A percentile compares a stretch with the other conserved stretches of the same genome.
Evolutionary conservation across 2,113 vertebrate genomes (phyloP).

Genomic region (Gyps fulvus): DNA sequence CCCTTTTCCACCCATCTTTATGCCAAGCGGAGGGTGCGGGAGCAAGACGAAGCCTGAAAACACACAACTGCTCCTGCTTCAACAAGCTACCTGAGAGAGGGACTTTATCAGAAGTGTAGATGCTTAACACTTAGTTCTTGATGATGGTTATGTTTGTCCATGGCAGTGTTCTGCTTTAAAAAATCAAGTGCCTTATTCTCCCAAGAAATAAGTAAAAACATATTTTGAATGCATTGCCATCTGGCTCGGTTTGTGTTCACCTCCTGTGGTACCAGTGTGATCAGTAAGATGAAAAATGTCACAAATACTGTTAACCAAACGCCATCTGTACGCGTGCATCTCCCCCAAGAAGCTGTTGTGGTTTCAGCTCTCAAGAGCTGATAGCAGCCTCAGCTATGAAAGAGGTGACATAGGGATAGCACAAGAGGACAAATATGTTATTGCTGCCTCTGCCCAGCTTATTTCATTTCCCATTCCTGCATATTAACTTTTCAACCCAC

Average conservation of each 20-base stretch:
- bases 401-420: background rate
- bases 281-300: background rate
- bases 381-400: background rate
- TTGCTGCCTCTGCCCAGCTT: background rate
- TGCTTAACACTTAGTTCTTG: background rate
- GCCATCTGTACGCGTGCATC: background rate
- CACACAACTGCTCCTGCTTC: background rate
- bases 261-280: background rate
- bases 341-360: background rate
- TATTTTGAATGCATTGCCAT: background rate
- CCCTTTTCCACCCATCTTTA: background rate
- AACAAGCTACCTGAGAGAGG: background rate
- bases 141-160: background rate
- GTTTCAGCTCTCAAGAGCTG: background rate
- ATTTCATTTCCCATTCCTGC: background rate
- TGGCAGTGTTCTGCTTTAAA: background rate
- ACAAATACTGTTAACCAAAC: background rate
- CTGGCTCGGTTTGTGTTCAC: background rate
- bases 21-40: background rate
- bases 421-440: background rate
- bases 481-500: constrained; percentile 11
- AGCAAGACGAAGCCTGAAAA: background rate
- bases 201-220: background rate
- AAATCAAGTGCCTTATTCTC: background rate
- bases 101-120: background rate